Evolutionary conservation across 2,797 vertebrate species (phyloP), one percentile per base, ranked within the genome.

Genomic region (Melopsittacus undulatus): DNA sequence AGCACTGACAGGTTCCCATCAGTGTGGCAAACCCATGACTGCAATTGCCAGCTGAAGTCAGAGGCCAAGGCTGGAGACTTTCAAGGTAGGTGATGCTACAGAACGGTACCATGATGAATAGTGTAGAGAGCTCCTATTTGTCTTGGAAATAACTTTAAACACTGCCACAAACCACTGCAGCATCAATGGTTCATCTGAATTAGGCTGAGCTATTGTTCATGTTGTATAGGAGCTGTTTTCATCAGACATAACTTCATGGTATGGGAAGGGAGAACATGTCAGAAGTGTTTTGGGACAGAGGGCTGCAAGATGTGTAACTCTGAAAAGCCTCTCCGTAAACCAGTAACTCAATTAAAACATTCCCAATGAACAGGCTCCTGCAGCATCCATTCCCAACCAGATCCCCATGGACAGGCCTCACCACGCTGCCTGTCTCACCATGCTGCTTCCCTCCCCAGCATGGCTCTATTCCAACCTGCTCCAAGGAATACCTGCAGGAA

Each of bases 11-110:
- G 0, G 2, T 10, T 34, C 4, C 68, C 46, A 16, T 4, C 45
- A 5, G 9, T 1, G 1, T 0, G 13, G 21, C 26, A 4, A 7
- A 36, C 7, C 56, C 2, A 3, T 19, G 0, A 2, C 16, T 1
- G 1, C 11, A 13, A 3, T 1, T 2, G 10, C 18, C 10, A 11
- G 17, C 16, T 2, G 13, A 13, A n/a, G 19, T 3, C 42, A 40
- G 30, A 20, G 64, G 10, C 9, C 6, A 1, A 2, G 1, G 46
- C 64, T 5, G 80, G 20, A n/a, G 40, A 27, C 23, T 11, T 40
- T n/a, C 30, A 48, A 52, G 43, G 45, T 9, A 43, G 3, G 4
- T 32, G 42, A 62, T 24, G 49, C 56, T n/a, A 24, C 42, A 38
- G 45, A 72, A 9, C 1, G 0, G 30, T 11, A 23, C 6, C 3